Evolutionary conservation across 53 echinoderm and acorn worm genomes (phyloP), one percentile per base, ranked within the genome.

Genomic region (Pentamera pediparva): DNA sequence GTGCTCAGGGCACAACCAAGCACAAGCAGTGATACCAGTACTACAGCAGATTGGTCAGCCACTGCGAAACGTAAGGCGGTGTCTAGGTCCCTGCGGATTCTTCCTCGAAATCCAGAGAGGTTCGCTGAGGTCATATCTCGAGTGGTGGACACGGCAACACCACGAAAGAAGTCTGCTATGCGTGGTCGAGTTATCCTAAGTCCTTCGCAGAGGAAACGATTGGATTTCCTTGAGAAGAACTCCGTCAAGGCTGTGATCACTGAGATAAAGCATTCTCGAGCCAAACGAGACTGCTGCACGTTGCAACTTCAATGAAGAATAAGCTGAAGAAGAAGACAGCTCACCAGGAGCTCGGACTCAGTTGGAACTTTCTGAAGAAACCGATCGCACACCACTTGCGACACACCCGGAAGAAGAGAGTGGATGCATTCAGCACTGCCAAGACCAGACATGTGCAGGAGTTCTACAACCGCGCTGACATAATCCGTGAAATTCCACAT

Each of bases 291-390:
- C 59, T 67, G 35, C 22, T 84, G 26, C 84, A 84, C 39, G 19
- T 59, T 31, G 40, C 69, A 33, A 37, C 52, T 26, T 31, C 64
- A 17, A 67, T 78, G 20, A 84, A 84, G 51, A 84, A 84, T 36
- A 78, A 78, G 37, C 29, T 83, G 55, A 67, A 70, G 38, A 83
- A 83, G 56, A 57, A 39, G 61, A 57, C 69, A 2, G 70, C 83
- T 22, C 53, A 78, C 50, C 78, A 84, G 30, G 37, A 84, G 3
- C 38, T 78, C 3, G 78, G 78, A 5, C 43, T 78, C 18, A 78
- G 84, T 61, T 84, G 84, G 84, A 78, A 84, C 49, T 84, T 78
- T 33, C 53, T 75, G 11, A 59, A 62, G 8, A 82, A 69, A 32
- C 37, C 43, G 11, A 32, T 35, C 6, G 17, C 13, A 3, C 65